phyloP scores from a whole-genome alignment of 2,113 vertebrate genomes.

The Myotis davidii region DNA sequence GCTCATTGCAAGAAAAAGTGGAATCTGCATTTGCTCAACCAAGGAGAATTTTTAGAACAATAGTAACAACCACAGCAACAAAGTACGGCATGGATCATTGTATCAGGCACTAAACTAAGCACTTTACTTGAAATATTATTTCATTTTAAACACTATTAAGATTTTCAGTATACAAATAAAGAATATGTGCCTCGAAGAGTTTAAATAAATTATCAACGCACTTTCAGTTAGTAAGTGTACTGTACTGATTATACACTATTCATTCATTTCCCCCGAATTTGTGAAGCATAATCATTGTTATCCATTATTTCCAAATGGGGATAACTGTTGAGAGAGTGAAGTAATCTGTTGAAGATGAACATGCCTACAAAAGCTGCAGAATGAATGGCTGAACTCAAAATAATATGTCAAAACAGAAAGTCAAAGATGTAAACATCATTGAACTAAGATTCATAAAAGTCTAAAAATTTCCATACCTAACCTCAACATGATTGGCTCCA shows the following conservation, averaged over 20 bases:
- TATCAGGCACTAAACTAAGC: background rate
- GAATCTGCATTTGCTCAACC: background rate
- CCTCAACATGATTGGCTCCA: background rate
- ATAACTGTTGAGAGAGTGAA: background rate
- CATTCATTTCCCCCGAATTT: background rate
- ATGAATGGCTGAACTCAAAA: background rate
- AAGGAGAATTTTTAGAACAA: background rate
- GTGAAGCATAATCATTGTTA: background rate
- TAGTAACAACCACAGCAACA: background rate
- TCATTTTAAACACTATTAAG: background rate
- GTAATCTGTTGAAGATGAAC: background rate
- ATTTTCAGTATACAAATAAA: background rate
- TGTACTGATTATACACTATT: background rate
- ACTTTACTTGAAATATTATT: background rate
- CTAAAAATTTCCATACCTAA: background rate
- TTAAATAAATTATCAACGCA: background rate
- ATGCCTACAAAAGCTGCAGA: background rate
- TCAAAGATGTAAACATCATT: background rate
- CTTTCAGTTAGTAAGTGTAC: background rate
- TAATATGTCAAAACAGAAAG: background rate
- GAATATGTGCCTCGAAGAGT: background rate
- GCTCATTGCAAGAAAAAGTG: background rate
- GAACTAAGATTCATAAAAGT: background rate
- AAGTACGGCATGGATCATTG: background rate
- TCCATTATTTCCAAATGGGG: background rate